Evolutionary conservation across 2,888 invertebrate species (phyloP).

Genomic region (Atrina japonica): DNA sequence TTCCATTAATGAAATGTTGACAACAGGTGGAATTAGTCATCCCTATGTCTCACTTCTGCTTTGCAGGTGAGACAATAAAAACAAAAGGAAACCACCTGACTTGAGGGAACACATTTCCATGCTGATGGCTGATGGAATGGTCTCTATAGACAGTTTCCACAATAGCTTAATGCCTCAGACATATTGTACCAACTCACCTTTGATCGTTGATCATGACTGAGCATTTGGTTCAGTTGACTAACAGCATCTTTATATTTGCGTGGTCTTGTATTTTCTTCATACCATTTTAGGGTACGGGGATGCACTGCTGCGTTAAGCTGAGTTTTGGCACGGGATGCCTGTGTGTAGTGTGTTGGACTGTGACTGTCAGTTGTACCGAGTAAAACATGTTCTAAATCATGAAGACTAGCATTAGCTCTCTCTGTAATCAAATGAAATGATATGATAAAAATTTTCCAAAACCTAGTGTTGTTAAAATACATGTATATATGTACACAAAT

Average conservation of each 20-base stretch:
- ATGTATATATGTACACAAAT: neutral
- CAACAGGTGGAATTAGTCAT: too few species aligned
- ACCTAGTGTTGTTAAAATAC: neutral
- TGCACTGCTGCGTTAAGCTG: constrained; percentile 64
- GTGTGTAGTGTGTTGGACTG: constrained; percentile 47
- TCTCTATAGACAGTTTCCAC: too few species aligned
- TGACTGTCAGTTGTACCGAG: constrained; percentile 44
- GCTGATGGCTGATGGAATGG: too few species aligned
- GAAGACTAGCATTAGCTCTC: constrained; percentile 66
- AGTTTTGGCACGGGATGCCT: constrained; percentile 60
- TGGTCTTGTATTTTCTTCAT: constrained; percentile 61
- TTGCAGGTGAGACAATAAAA: too few species aligned
- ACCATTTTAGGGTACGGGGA: constrained; percentile 68
- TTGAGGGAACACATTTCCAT: too few species aligned
- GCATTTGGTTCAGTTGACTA: constrained; percentile 57
- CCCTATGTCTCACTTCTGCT: too few species aligned
- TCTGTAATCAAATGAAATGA: constrained; percentile 58
- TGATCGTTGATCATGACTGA: constrained; percentile 44
- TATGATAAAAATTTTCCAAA: too few species aligned
- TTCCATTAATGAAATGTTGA: too few species aligned
- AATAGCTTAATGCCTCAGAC: too few species aligned
- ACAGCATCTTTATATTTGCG: constrained; percentile 63
- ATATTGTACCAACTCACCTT: too few species aligned
- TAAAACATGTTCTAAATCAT: constrained; percentile 63
- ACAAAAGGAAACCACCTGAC: too few species aligned